Percentiles rank a stretch among this genome's conserved stretches.
Evolutionary conservation across 2,113 vertebrate species (phyloP).

Genomic region (Thalassarche chlororhynchos): DNA sequence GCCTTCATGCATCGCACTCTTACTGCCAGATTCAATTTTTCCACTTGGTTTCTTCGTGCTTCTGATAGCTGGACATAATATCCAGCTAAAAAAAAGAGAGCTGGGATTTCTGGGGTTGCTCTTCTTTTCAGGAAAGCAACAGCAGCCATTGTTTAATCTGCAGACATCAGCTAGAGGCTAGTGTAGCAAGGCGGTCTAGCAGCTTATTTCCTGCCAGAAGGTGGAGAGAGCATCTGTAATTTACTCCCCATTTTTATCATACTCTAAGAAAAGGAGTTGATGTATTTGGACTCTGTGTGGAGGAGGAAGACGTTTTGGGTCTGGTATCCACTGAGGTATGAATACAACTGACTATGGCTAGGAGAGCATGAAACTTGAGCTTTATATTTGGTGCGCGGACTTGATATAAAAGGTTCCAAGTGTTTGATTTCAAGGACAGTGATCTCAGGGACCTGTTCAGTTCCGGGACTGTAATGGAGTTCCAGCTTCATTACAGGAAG

Average conservation of each 20-base stretch:
- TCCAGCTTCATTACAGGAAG: background rate
- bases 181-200: background rate
- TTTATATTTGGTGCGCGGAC: background rate
- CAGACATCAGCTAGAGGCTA: background rate
- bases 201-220: background rate
- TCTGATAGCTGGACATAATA: background rate
- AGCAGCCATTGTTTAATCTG: background rate
- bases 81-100: background rate
- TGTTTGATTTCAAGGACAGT: background rate
- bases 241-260: background rate
- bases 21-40: conserved; percentile 37
- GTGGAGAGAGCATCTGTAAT: background rate
- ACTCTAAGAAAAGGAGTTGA: background rate
- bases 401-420: background rate
- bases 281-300: background rate
- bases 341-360: background rate
- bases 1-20: background rate
- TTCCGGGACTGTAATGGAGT: background rate
- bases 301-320: background rate
- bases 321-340: background rate
- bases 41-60: background rate
- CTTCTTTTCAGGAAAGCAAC: background rate
- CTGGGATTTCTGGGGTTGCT: background rate
- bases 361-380: background rate
- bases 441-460: background rate